phyloP scores from a whole-genome alignment of 2,113 vertebrate genomes.

The Sterrhoptilus dennistouni region DNA sequence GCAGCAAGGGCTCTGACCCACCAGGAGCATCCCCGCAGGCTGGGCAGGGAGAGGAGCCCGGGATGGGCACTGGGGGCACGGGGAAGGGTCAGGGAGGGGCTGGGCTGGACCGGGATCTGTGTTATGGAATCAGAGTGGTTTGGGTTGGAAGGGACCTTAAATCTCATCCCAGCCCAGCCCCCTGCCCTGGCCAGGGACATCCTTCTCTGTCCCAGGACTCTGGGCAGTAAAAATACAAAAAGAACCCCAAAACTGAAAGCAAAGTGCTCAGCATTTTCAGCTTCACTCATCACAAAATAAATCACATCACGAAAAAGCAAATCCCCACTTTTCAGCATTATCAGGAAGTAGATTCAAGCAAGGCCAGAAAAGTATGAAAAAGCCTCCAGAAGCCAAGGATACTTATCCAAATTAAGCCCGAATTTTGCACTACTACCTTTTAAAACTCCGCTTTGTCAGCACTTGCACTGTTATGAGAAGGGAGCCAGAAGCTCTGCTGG shows the following conservation, averaged over 20 bases:
- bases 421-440: neutral
- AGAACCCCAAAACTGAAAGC: neutral
- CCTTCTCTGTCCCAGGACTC: fast-evolving
- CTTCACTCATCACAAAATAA: neutral
- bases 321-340: neutral
- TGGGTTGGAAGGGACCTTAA: neutral
- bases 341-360: neutral
- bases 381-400: neutral
- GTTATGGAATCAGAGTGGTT: fast-evolving
- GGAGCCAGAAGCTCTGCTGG: neutral
- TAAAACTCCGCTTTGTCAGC: neutral
- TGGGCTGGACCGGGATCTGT: fast-evolving
- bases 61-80: neutral
- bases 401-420: neutral
- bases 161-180: neutral
- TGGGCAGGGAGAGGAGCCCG: neutral
- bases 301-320: fast-evolving
- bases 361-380: fast-evolving
- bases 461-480: neutral
- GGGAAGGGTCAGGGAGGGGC: fast-evolving
- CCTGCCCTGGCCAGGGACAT: neutral
- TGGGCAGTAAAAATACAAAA: neutral
- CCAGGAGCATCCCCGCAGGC: neutral
- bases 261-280: neutral
- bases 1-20: neutral